Conservation (phyloP, 2,113 vertebrate genomes). For the Eptatretus burgeri region DNA sequence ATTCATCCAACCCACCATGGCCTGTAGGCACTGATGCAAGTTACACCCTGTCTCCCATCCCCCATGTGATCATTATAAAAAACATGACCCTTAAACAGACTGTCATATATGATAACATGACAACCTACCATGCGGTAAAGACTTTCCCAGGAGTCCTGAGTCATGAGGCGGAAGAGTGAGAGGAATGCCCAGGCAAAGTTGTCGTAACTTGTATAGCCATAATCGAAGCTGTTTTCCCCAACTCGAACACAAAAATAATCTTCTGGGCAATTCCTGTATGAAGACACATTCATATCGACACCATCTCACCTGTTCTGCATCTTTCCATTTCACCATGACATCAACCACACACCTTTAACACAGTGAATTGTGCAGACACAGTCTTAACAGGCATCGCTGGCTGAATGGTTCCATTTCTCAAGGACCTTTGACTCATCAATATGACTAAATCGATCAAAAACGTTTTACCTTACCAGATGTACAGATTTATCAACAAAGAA, state of each 20-base stretch:
- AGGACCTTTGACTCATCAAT: too few relatives aligned
- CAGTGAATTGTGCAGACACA: too few relatives aligned
- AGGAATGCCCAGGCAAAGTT: conserved; percentile 96
- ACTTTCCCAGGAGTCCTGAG: conserved; percentile 96
- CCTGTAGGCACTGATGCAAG: neutral
- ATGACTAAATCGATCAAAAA: too few relatives aligned
- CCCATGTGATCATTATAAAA: neutral
- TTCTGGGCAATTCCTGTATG: conserved; percentile 51
- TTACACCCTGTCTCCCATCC: neutral
- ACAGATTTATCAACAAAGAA: too few relatives aligned
- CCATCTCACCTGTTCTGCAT: too few relatives aligned
- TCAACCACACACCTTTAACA: too few relatives aligned
- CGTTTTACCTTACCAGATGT: too few relatives aligned
- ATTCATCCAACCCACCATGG: neutral
- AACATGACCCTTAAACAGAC: neutral
- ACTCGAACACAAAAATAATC: conserved; percentile 83
- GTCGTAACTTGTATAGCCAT: conserved; percentile 91
- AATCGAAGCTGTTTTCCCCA: conserved; percentile 62
- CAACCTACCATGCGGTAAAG: conserved; percentile 55
- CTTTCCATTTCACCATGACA: too few relatives aligned
- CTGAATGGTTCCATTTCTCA: too few relatives aligned
- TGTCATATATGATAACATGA: neutral
- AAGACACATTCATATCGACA: neutral
- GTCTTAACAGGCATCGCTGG: too few relatives aligned
- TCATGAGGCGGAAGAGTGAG: conserved; percentile 92